A percentile compares a stretch with the other conserved stretches of the same genome.
Conservation (phyloP, 1,140 invertebrate species). For the Anoplolepis gracilipes region DNA sequence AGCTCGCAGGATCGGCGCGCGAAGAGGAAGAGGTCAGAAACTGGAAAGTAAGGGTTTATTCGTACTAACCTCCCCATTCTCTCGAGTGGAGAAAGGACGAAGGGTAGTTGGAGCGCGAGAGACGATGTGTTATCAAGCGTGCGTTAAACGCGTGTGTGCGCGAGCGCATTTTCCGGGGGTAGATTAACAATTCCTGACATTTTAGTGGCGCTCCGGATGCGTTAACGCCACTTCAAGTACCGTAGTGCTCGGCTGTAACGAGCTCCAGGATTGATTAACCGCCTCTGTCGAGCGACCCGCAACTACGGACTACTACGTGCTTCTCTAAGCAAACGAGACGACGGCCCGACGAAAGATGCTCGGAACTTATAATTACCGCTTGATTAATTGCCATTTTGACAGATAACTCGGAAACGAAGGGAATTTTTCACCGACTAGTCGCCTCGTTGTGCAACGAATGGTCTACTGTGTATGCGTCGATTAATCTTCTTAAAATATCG, state of each 20-base stretch:
- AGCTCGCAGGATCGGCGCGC: conserved; percentile 12
- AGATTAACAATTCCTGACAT: conserved; percentile 79
- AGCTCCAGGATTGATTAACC: conserved; percentile 81
- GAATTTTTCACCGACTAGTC: conserved; percentile 43
- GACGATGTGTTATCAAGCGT: conserved; percentile 37
- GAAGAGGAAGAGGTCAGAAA: conserved; percentile 51
- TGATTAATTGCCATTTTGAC: conserved; percentile 74
- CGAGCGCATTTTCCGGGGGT: conserved; percentile 9
- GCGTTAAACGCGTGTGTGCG: conserved; percentile 2
- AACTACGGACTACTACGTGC: conserved; percentile 57
- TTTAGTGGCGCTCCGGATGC: conserved; percentile 69
- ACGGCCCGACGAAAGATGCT: conserved; percentile 68
- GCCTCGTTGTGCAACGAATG: background rate
- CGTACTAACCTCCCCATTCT: conserved; percentile 23
- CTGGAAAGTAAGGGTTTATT: conserved; percentile 65
- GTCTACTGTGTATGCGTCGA: conserved; percentile 25
- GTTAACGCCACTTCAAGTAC: conserved; percentile 69
- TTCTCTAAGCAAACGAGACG: conserved; percentile 70
- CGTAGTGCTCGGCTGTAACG: conserved; percentile 72
- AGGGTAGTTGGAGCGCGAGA: background rate
- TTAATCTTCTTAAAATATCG: conserved; percentile 57
- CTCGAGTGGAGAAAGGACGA: background rate
- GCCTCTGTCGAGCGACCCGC: conserved; percentile 65
- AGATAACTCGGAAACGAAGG: conserved; percentile 58
- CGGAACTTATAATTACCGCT: conserved; percentile 66